phyloP scores from a whole-genome alignment of 2,888 invertebrate genomes.

The Pharmacophagus antenor region DNA sequence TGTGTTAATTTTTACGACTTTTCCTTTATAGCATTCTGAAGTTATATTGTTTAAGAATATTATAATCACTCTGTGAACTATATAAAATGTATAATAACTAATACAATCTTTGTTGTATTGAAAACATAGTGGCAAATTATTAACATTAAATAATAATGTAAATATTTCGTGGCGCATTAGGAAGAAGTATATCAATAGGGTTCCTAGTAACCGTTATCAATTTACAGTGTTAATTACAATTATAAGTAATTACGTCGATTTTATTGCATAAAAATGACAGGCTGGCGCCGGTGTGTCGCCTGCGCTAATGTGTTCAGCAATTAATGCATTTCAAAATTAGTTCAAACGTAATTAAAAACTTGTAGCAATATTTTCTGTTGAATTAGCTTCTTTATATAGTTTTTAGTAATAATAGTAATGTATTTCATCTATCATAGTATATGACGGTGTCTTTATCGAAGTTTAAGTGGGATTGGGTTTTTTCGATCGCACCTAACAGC shows the following conservation, averaged over 20 bases:
- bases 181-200: slow-evolving; percentile 9
- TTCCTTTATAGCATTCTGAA: no score
- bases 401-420: not conserved
- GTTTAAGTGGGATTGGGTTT: no score
- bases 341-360: not conserved
- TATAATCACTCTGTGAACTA: no score
- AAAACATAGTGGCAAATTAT: slow-evolving; percentile 11
- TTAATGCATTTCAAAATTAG: not conserved
- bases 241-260: slow-evolving; percentile 15
- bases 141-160: slow-evolving; percentile 7
- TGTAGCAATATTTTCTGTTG: not conserved
- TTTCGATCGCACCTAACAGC: no score
- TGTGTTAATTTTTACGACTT: no score
- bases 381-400: not conserved
- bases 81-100: not conserved
- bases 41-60: no score
- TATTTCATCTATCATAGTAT: no score
- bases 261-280: not conserved
- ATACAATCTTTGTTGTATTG: not conserved
- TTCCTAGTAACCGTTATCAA: slow-evolving; percentile 14
- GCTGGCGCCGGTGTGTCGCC: slow-evolving; percentile 20
- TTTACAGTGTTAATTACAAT: slow-evolving; percentile 4
- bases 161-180: slow-evolving; percentile 9
- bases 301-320: not conserved
- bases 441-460: no score